Evolutionary conservation across 2,888 invertebrate species (phyloP).

Genomic region (Nasonovia ribisnigri): DNA sequence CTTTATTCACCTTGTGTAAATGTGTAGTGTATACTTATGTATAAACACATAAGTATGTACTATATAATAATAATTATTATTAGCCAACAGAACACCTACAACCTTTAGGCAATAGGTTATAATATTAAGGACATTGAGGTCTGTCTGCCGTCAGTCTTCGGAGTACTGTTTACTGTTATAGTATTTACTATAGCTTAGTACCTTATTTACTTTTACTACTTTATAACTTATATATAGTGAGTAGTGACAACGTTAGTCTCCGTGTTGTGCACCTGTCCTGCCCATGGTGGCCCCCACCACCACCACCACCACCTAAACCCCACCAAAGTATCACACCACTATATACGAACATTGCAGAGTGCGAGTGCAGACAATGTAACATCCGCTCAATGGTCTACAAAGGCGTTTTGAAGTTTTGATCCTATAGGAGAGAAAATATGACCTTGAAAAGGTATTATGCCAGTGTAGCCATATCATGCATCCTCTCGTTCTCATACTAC

Average conservation of each 20-base stretch:
- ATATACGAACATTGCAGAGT: no score
- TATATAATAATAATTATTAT: background rate
- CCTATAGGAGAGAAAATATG: background rate
- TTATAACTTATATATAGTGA: no score
- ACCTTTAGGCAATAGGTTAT: background rate
- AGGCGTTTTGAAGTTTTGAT: background rate
- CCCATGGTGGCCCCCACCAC: background rate
- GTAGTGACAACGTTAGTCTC: background rate
- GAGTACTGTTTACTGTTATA: no score
- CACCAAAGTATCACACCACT: no score
- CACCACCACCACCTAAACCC: no score
- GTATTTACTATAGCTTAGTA: no score
- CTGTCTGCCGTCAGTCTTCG: background rate
- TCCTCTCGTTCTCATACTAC: background rate
- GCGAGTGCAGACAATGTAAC: no score
- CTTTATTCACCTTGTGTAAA: background rate
- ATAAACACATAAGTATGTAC: no score
- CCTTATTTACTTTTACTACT: no score
- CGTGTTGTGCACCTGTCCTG: background rate
- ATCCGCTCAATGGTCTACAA: background rate
- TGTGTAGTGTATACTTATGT: background rate
- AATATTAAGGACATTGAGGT: background rate
- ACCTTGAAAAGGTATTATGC: conserved; percentile 30
- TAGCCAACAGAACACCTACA: background rate
- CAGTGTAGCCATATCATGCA: conserved; percentile 39